Evolutionary conservation across 2,888 invertebrate species (phyloP).

Genomic region (Rhamnusium bicolor): DNA sequence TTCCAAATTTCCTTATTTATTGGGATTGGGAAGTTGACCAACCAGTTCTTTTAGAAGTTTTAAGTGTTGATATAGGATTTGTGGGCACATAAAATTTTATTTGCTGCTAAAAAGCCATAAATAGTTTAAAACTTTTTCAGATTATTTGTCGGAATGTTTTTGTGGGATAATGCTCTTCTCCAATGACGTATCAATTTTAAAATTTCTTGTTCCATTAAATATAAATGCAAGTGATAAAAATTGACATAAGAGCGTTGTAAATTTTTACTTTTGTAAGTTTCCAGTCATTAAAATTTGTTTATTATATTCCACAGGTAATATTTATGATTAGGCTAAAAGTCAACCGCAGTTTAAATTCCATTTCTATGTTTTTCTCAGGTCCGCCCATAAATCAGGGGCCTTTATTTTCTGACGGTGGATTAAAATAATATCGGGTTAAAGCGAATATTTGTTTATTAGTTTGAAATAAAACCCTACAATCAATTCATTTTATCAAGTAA

Average conservation of each 20-base stretch:
- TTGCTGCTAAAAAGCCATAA: slow-evolving; percentile 37
- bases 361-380: neutral
- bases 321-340: neutral
- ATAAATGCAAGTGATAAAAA: neutral
- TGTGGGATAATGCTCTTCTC: neutral
- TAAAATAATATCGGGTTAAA: too few species aligned
- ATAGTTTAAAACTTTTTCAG: slow-evolving; percentile 33
- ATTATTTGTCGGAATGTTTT: slow-evolving; percentile 17
- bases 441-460: too few species aligned
- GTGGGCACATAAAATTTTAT: slow-evolving; percentile 41
- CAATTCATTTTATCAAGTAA: too few species aligned
- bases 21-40: slow-evolving; percentile 3
- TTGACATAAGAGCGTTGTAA: neutral
- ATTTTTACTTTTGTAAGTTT: neutral
- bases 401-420: too few species aligned
- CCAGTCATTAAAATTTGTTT: neutral
- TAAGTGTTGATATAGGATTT: slow-evolving; percentile 30
- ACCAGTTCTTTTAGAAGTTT: slow-evolving; percentile 27
- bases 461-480: too few species aligned
- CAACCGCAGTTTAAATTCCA: neutral
- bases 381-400: too few species aligned
- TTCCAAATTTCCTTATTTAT: slow-evolving; percentile 32
- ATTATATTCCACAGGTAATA: neutral
- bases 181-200: neutral
- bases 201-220: neutral